Evolutionary conservation across 1,140 invertebrate species (phyloP).

Genomic region (Leptonema lineaticorne): DNA sequence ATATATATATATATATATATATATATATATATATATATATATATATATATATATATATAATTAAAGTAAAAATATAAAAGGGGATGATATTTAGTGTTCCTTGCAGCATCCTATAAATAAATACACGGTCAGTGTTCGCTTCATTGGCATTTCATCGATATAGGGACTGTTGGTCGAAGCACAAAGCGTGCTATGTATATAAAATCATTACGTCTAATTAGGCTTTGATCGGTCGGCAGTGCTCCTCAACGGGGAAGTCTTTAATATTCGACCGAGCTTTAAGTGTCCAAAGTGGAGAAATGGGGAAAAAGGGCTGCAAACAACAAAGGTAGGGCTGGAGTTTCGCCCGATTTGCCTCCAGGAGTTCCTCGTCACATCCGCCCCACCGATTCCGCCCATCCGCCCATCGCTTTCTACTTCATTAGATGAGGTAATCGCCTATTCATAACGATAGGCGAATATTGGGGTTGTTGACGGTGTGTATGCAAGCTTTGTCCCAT

Average conservation of each 20-base stretch:
- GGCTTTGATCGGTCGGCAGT: constrained; percentile 16
- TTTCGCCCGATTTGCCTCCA: not conserved
- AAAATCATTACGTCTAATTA: constrained; percentile 26
- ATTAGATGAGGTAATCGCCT: constrained; percentile 29
- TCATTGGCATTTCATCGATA: not conserved
- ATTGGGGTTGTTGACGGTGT: constrained; percentile 7
- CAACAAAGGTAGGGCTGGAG: not conserved
- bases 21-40: not conserved
- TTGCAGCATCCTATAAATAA: not conserved
- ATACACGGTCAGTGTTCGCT: constrained; percentile 7
- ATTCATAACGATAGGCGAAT: constrained; percentile 27
- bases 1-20: not conserved
- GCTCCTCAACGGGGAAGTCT: not conserved
- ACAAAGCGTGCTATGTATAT: constrained; percentile 11
- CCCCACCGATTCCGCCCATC: not conserved
- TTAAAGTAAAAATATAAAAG: not conserved
- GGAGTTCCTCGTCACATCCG: not conserved
- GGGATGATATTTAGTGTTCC: not conserved
- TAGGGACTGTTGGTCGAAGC: not conserved
- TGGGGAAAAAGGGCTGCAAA: too few relatives aligned
- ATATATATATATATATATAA: not conserved
- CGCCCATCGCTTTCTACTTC: constrained; percentile 17
- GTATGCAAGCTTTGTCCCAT: not conserved
- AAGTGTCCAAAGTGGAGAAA: constrained; percentile 6
- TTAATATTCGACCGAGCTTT: constrained; percentile 19